phyloP scores from a whole-genome alignment of 1,140 invertebrate species.

The Trachelipus rathkii region DNA sequence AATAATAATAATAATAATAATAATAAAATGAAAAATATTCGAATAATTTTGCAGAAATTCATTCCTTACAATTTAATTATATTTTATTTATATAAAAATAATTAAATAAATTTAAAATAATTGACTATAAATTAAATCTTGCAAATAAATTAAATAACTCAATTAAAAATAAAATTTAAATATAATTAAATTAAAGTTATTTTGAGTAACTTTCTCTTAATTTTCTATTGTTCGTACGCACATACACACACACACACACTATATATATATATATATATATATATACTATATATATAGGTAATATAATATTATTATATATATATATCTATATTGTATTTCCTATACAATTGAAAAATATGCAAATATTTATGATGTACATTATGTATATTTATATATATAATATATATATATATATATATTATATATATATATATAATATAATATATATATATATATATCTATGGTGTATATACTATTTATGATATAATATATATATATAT shows the following conservation, averaged over 20 bases:
- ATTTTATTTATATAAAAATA: neutral
- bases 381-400: conserved; percentile 1
- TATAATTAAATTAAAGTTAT: no score
- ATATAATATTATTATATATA: no score
- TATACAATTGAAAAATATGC: no score
- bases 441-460: conserved; percentile 5
- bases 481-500: conserved; percentile 9
- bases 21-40: no score
- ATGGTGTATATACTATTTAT: no score
- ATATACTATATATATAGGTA: conserved; percentile 15
- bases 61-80: neutral
- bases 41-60: no score
- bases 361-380: neutral
- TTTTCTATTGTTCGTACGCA: no score
- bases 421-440: neutral
- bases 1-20: no score
- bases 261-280: conserved; percentile 4
- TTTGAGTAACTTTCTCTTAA: no score
- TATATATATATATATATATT: neutral
- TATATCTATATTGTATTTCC: no score
- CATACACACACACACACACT: neutral
- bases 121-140: neutral
- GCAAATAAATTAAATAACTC: no score
- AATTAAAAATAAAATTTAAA: no score
- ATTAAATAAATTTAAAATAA: neutral